Conservation (phyloP, 2,888 invertebrate species). For the Tholera decimalis region DNA sequence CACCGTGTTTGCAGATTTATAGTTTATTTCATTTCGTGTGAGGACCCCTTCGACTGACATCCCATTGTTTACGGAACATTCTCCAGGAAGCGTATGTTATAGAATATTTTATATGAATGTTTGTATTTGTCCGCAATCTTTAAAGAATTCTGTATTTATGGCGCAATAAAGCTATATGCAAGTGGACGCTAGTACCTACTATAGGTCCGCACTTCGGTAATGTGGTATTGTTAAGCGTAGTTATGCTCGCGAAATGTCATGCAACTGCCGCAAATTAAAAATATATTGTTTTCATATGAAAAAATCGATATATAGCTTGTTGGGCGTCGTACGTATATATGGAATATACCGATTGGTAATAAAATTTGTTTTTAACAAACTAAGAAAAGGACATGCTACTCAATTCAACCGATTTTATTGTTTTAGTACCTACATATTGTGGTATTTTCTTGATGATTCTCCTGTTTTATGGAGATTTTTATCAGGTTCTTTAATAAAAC, state of each 20-base stretch:
- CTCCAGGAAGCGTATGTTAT: conserved; percentile 50
- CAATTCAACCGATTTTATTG: no score
- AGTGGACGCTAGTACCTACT: conserved; percentile 41
- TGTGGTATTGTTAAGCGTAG: conserved; percentile 24
- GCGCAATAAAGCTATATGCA: conserved; percentile 51
- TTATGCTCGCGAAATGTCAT: conserved; percentile 36
- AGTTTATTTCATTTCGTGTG: conserved; percentile 79
- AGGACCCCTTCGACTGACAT: conserved; percentile 58
- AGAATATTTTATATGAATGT: conserved; percentile 58
- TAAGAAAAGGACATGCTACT: no score
- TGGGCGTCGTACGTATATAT: no score
- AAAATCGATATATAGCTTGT: neutral
- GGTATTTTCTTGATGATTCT: no score
- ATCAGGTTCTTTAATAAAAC: no score
- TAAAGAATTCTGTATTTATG: conserved; percentile 58
- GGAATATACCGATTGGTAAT: no score
- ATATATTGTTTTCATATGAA: conserved; percentile 10
- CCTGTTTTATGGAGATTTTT: no score
- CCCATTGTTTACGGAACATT: conserved; percentile 59
- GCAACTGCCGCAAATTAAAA: conserved; percentile 34
- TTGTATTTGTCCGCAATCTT: conserved; percentile 51
- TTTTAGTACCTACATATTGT: no score
- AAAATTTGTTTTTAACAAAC: no score
- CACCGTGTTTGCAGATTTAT: conserved; percentile 79
- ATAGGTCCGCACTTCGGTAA: conserved; percentile 9